These are phyloP conservation scores for Erythrocercus mccallii DNA, from an alignment of 2,113 vertebrate genomes.

Conservation along the genomic window DNA sequence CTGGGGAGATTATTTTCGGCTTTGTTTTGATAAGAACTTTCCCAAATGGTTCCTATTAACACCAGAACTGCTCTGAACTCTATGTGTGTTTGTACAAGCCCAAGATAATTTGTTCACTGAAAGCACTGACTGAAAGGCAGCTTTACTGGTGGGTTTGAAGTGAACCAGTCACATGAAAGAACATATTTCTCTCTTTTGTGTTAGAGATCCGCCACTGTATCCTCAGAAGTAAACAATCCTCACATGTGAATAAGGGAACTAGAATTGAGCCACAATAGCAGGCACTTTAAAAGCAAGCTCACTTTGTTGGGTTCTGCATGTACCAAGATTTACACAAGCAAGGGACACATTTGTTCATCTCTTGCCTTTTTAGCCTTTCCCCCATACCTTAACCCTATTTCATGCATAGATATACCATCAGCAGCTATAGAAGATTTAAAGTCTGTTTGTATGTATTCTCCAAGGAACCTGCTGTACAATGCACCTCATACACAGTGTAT, in stretches of 20 bases:
- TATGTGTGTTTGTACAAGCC: not conserved
- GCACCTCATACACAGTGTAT: rapidly evolving
- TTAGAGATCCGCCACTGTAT: not conserved
- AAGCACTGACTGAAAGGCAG: not conserved
- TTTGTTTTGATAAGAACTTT: constrained; percentile 22
- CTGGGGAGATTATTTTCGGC: not conserved
- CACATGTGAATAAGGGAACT: not conserved
- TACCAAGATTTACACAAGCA: not conserved
- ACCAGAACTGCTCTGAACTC: not conserved
- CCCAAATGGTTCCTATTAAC: constrained; percentile 14
- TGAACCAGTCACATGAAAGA: not conserved
- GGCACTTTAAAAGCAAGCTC: not conserved
- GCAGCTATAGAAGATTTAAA: not conserved
- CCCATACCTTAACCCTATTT: not conserved
- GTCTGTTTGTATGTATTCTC: not conserved
- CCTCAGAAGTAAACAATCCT: not conserved
- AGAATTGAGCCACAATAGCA: not conserved
- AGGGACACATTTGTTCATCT: rapidly evolving
- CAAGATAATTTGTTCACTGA: constrained; percentile 2
- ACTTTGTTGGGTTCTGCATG: not conserved
- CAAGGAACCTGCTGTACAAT: not conserved
- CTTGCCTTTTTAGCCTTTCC: not conserved
- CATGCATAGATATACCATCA: not conserved
- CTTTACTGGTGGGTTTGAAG: not conserved
- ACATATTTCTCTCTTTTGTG: not conserved